A percentile compares a stretch with the other conserved stretches of the same genome.
Conservation (phyloP, 2,888 invertebrate genomes). For the Himalopsyche tibetana region DNA sequence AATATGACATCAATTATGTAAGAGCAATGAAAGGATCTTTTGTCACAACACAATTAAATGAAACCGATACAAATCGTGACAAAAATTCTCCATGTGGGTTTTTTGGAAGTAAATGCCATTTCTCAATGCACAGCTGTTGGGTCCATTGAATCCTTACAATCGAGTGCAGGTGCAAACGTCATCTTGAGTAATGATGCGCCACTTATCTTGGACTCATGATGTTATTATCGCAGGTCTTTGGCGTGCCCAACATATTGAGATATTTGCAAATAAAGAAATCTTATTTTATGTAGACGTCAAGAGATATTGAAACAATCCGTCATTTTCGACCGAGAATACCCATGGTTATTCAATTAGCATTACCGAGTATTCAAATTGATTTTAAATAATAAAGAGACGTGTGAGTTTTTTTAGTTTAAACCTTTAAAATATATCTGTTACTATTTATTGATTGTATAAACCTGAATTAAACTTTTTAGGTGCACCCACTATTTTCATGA, state of each 20-base stretch:
- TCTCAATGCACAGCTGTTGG: constrained; percentile 36
- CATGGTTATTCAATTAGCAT: too few relatives aligned
- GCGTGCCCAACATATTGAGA: constrained; percentile 13
- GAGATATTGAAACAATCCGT: background rate
- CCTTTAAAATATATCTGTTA: too few relatives aligned
- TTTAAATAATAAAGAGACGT: too few relatives aligned
- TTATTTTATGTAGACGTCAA: constrained; percentile 6
- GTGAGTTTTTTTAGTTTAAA: too few relatives aligned
- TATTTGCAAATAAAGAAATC: constrained; percentile 50
- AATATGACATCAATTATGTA: too few relatives aligned
- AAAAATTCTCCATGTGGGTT: background rate
- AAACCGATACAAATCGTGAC: constrained; percentile 21
- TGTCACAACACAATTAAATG: constrained; percentile 24
- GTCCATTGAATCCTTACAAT: constrained; percentile 32
- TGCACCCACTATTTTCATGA: too few relatives aligned
- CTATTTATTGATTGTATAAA: too few relatives aligned
- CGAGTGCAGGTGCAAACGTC: constrained; percentile 60
- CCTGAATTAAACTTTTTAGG: too few relatives aligned
- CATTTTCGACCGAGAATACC: background rate
- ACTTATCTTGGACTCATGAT: constrained; percentile 55
- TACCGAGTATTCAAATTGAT: too few relatives aligned
- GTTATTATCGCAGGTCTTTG: constrained; percentile 46
- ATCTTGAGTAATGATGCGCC: constrained; percentile 58
- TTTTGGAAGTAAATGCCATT: constrained; percentile 3
- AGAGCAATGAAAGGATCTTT: too few relatives aligned